Evolutionary conservation across 2,797 vertebrate genomes (phyloP).

Genomic region (Pseudochromis fuscus): DNA sequence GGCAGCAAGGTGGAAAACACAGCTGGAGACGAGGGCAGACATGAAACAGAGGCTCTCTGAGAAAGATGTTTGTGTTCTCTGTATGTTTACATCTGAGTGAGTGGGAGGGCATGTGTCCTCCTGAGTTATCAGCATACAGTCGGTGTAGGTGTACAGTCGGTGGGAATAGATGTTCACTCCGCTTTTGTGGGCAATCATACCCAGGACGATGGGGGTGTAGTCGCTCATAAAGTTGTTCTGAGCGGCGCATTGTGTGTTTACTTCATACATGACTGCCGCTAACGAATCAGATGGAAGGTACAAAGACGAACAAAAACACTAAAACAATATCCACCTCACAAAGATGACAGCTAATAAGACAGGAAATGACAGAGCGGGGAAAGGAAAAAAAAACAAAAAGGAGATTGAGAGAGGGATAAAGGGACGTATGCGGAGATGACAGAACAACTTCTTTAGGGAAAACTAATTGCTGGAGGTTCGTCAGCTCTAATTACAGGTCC

Average conservation of each 20-base stretch:
- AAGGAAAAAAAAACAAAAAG: constrained; percentile 34
- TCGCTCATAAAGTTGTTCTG: constrained; percentile 55
- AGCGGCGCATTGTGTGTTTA: constrained; percentile 65
- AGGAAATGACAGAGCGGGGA: constrained; percentile 72
- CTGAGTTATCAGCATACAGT: constrained; percentile 57
- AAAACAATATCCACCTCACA: constrained; percentile 62
- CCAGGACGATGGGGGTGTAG: constrained; percentile 55
- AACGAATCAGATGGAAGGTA: constrained; percentile 61
- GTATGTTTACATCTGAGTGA: constrained; percentile 62
- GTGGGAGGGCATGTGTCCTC: constrained; percentile 55
- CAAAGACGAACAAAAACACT: constrained; percentile 59
- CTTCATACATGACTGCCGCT: constrained; percentile 54
- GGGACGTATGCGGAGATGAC: constrained; percentile 73
- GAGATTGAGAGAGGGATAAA: constrained; percentile 65
- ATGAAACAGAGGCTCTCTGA: constrained; percentile 14
- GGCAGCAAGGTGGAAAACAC: constrained; percentile 10
- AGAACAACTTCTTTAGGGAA: constrained; percentile 78
- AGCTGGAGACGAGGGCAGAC: constrained; percentile 18
- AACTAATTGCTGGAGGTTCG: constrained; percentile 83
- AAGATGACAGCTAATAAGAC: constrained; percentile 65
- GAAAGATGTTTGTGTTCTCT: constrained; percentile 37
- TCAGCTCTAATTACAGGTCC: constrained; percentile 85
- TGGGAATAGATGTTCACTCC: constrained; percentile 59
- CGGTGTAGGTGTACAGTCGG: constrained; percentile 58
- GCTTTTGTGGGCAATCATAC: constrained; percentile 61